Conservation (phyloP, 2,797 vertebrate species). For the Ambastaia sidthimunki region DNA sequence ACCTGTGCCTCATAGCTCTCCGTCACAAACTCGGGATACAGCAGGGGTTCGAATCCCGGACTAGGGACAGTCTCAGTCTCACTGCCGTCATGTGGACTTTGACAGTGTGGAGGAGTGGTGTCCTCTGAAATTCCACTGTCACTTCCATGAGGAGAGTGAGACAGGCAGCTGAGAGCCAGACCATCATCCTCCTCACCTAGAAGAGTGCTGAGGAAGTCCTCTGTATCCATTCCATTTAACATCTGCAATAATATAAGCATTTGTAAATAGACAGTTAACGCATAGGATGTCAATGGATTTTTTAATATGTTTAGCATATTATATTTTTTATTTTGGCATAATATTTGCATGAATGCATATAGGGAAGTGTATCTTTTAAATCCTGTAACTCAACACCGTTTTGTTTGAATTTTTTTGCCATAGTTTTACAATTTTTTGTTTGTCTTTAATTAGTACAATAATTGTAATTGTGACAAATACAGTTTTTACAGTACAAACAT, state of each 20-base stretch:
- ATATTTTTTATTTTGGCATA: too few species aligned
- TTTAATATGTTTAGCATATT: neutral
- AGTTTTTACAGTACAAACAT: too few species aligned
- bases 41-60: constrained; percentile 61
- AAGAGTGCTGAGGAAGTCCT: constrained; percentile 84
- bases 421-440: too few species aligned
- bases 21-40: constrained; percentile 50
- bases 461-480: too few species aligned
- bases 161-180: constrained; percentile 49
- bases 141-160: constrained; percentile 72
- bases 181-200: constrained; percentile 72
- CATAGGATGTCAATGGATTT: neutral
- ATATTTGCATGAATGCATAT: too few species aligned
- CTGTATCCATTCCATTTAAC: constrained; percentile 79
- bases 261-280: neutral
- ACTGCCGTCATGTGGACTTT: constrained; percentile 67
- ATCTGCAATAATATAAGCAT: constrained; percentile 69
- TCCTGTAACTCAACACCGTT: too few species aligned
- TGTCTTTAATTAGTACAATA: too few species aligned
- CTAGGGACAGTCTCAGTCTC: constrained; percentile 67
- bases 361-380: too few species aligned
- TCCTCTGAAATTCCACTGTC: constrained; percentile 81
- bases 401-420: too few species aligned
- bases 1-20: constrained; percentile 70
- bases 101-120: constrained; percentile 67